These are phyloP conservation scores for Delia radicum DNA, from an alignment of 1,140 invertebrate genomes.

Conservation along the genomic window DNA sequence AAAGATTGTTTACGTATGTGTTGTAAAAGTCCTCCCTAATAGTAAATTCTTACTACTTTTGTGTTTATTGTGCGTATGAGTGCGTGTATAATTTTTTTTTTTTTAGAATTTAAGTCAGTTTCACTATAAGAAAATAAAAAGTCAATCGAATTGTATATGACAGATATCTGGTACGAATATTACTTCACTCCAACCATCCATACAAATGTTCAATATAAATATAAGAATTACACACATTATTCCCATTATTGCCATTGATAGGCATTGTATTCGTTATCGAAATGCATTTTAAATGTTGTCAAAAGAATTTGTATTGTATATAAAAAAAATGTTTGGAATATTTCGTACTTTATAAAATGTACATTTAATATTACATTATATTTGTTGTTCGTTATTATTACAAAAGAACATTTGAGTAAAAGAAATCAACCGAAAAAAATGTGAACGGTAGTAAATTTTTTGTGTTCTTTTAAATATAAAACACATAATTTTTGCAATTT, in stretches of 20 bases:
- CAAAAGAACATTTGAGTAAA: background rate
- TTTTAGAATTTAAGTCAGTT: conserved; percentile 55
- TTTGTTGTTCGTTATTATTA: background rate
- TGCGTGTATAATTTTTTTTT: conserved; percentile 49
- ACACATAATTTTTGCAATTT: conserved; percentile 14
- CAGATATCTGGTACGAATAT: background rate
- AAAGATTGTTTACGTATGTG: background rate
- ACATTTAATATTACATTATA: conserved; percentile 19
- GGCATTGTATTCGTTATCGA: background rate
- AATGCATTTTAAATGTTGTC: conserved; percentile 54
- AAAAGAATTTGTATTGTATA: conserved; percentile 37
- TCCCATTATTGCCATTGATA: conserved; percentile 27
- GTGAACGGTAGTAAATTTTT: background rate
- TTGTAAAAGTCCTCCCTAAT: background rate
- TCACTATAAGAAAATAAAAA: conserved; percentile 27
- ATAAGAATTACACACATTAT: background rate
- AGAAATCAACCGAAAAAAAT: background rate
- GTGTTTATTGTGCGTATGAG: background rate
- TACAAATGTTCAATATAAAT: background rate
- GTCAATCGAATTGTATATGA: conserved; percentile 15
- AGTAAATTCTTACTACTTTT: too few relatives aligned
- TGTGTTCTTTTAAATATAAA: conserved; percentile 13
- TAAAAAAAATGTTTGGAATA: conserved; percentile 5
- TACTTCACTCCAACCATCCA: background rate
- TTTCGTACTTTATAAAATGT: conserved; percentile 17